A percentile compares a stretch with the other conserved stretches of the same genome.
Conservation (phyloP, 2,797 vertebrate species). For the Pseudomugil gertrudae region DNA sequence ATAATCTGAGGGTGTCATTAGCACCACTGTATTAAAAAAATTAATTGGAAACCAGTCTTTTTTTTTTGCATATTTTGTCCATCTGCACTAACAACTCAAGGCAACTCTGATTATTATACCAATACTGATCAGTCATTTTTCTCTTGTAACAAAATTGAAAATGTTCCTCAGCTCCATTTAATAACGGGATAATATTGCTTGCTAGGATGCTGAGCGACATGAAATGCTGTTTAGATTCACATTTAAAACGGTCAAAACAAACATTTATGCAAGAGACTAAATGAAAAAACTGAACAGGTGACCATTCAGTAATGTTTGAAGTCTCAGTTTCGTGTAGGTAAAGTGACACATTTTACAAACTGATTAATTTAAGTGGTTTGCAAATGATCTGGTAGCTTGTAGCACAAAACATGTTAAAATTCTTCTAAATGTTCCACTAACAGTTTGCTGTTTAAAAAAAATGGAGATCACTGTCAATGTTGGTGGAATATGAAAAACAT, state of each 20-base stretch:
- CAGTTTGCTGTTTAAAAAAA: conserved; percentile 36
- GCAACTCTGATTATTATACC: conserved; percentile 22
- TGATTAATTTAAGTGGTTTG: conserved; percentile 25
- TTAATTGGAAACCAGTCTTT: conserved; percentile 39
- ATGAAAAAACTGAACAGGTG: conserved; percentile 12
- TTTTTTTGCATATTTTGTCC: conserved; percentile 70
- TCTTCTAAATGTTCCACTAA: conserved; percentile 24
- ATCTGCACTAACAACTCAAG: conserved; percentile 32
- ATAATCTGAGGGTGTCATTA: conserved; percentile 11
- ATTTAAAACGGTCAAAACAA: conserved; percentile 79
- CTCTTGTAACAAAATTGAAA: conserved; percentile 30
- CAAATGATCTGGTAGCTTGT: conserved; percentile 12
- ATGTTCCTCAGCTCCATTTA: conserved; percentile 23
- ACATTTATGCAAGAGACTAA: conserved; percentile 77
- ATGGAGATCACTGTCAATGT: conserved; percentile 39
- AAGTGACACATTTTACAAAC: conserved; percentile 34
- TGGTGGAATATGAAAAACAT: conserved; percentile 56
- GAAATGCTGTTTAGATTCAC: conserved; percentile 34
- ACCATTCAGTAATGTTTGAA: conserved; percentile 18
- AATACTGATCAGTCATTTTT: conserved; percentile 35
- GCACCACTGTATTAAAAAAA: conserved; percentile 27
- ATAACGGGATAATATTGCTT: conserved; percentile 62
- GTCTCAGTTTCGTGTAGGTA: conserved; percentile 13
- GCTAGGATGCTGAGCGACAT: conserved; percentile 34
- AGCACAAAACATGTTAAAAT: conserved; percentile 18